These are phyloP conservation scores for Morelia viridis DNA, from an alignment of 2,797 vertebrate species.

Conservation along the genomic window DNA sequence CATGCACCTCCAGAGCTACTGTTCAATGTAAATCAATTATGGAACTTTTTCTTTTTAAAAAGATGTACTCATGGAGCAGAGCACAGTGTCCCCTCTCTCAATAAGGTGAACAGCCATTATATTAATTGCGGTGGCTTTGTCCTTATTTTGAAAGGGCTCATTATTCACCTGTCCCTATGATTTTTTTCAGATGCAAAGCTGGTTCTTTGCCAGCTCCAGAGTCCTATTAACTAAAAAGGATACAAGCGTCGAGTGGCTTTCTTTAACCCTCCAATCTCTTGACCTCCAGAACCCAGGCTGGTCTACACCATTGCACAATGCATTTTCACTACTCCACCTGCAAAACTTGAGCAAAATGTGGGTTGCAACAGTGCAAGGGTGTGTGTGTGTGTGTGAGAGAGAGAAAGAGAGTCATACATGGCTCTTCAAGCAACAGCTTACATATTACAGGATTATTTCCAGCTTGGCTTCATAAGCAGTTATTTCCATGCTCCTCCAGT, in stretches of 20 bases:
- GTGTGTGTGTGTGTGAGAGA: too few species aligned
- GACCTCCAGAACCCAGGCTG: background rate
- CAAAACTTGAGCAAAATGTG: too few species aligned
- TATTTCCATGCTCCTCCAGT: background rate
- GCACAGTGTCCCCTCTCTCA: too few species aligned
- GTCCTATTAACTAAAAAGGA: background rate
- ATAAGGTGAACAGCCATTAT: background rate
- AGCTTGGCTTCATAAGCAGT: background rate
- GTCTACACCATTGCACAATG: too few species aligned
- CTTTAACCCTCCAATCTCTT: background rate
- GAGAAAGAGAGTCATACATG: too few species aligned
- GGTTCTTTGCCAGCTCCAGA: background rate
- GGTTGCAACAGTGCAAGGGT: too few species aligned
- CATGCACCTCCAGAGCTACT: background rate
- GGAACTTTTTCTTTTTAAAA: background rate
- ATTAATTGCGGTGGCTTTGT: background rate
- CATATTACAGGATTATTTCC: background rate
- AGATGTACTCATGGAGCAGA: background rate
- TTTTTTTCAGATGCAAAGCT: background rate
- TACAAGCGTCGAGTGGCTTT: rapidly evolving
- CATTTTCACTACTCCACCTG: too few species aligned
- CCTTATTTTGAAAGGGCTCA: background rate
- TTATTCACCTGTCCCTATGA: background rate
- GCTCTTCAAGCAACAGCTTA: background rate
- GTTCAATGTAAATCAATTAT: background rate